These are phyloP conservation scores for Lagria hirta DNA, from an alignment of 2,888 invertebrate species.

Conservation along the genomic window DNA sequence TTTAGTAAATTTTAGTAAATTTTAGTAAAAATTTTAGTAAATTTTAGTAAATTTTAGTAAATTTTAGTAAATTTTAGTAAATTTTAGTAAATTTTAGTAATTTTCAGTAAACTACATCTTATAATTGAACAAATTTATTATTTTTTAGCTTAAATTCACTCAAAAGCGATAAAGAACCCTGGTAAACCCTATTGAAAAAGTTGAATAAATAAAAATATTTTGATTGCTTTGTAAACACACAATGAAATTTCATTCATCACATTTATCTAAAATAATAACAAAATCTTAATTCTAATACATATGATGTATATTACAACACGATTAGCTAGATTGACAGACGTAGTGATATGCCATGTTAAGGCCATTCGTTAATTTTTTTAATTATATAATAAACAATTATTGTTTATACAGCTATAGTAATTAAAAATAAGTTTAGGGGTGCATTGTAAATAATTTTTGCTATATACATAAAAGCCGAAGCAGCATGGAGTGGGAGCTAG, in stretches of 20 bases:
- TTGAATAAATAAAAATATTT: slow-evolving; percentile 12
- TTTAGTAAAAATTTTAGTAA: too few relatives aligned
- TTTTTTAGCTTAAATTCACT: too few relatives aligned
- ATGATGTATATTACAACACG: slow-evolving; percentile 18
- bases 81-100: too few relatives aligned
- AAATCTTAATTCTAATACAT: slow-evolving; percentile 4
- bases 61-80: too few relatives aligned
- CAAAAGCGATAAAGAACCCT: too few relatives aligned
- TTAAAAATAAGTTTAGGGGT: slow-evolving; percentile 12
- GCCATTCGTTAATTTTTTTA: slow-evolving; percentile 41
- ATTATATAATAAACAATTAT: slow-evolving; percentile 42
- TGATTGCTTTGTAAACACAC: too few relatives aligned
- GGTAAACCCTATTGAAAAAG: too few relatives aligned
- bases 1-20: too few relatives aligned
- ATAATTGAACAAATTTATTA: too few relatives aligned
- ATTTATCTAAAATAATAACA: slow-evolving; percentile 3
- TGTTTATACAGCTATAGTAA: slow-evolving; percentile 49
- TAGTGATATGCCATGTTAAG: slow-evolving; percentile 48
- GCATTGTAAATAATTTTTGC: slow-evolving; percentile 14
- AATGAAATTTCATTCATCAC: slow-evolving; percentile 8
- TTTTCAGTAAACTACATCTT: too few relatives aligned
- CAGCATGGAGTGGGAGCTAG: slow-evolving; percentile 15
- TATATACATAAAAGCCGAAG: slow-evolving; percentile 12
- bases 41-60: too few relatives aligned
- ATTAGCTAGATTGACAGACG: slow-evolving; percentile 47